Evolutionary conservation across 2,113 vertebrate species (phyloP).

Genomic region (Mirounga angustirostris): DNA sequence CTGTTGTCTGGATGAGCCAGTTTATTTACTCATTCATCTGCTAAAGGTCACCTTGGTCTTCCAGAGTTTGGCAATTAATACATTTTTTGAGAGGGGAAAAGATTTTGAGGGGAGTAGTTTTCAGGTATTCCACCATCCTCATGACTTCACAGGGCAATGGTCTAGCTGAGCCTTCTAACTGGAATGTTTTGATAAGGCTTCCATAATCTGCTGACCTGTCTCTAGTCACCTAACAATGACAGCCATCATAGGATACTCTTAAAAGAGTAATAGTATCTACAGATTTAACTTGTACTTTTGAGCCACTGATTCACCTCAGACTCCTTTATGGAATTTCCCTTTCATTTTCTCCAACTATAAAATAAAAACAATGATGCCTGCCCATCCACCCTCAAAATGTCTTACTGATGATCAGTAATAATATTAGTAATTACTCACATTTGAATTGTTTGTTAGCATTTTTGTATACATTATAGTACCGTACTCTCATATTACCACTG

Average conservation of each 20-base stretch:
- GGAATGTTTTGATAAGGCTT: not conserved
- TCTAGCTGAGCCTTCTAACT: not conserved
- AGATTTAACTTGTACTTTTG: not conserved
- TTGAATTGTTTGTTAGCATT: not conserved
- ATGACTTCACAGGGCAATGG: not conserved
- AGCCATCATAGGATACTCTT: not conserved
- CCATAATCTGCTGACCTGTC: not conserved
- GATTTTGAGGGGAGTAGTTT: not conserved
- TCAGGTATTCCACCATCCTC: not conserved
- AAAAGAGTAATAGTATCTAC: not conserved
- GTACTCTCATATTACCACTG: not conserved
- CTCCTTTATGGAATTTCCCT: not conserved
- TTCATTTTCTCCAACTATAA: not conserved
- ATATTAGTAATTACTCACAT: not conserved
- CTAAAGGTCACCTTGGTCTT: not conserved
- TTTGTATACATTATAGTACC: not conserved
- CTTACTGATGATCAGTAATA: not conserved
- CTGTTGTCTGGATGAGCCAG: not conserved
- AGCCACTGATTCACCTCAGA: not conserved
- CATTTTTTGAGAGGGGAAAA: not conserved
- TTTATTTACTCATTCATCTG: not conserved
- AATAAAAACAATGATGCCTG: not conserved
- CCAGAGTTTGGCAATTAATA: not conserved
- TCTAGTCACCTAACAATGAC: not conserved
- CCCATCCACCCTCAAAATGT: not conserved